Base-by-base conservation (phyloP, 2,113 vertebrate species). In the Myotis brandtii region DNA sequence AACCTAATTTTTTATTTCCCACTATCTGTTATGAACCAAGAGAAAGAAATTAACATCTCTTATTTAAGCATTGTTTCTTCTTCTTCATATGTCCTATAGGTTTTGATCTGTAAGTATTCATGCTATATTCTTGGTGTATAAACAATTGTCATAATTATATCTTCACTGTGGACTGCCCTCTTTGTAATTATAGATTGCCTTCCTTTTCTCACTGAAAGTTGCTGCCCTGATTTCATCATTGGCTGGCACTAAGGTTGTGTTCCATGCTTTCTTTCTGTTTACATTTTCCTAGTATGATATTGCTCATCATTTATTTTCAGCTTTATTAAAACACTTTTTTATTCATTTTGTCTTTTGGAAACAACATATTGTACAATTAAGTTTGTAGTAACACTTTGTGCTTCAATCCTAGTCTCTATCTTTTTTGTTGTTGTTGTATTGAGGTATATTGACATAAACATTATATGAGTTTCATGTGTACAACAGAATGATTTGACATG, bases 341-440 rank as follows among this genome's bases (percentile, higher is more conserved):
- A 56, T 79, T 52, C 52, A 30, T 30, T 83, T 73, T 79, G 12
- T 88, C 37, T 91, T 93, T 73, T 75, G 32, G 76, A 86, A 92
- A 69, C 27, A 95, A 72, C 6, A 30, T 48, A 30, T 50, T 87
- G 56, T 40, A 23, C 43, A 91, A 50, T 37, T 91, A 43, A 43
- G 10, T 79, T 86, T 50, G 89, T 56, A 69, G 27, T 32, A 72
- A 30, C 9, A 59, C 0, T 94, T 89, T 87, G 14, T 32, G 32
- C 84, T 86, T 87, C 46, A 48, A 21, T 54, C 1, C 54, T 62
- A 23, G 40, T 67, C 10, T 46, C 21, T 86, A 86, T 81, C 67
- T n/a, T 21, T 72, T 86, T 50, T 62, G 11, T 80, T 54, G n/a
- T 37, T 64, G 40, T 67, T 67, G 30, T 32, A 66, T 9, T 67